Evolutionary conservation across 2,797 vertebrate species (phyloP).

Genomic region (Thaleichthys pacificus): DNA sequence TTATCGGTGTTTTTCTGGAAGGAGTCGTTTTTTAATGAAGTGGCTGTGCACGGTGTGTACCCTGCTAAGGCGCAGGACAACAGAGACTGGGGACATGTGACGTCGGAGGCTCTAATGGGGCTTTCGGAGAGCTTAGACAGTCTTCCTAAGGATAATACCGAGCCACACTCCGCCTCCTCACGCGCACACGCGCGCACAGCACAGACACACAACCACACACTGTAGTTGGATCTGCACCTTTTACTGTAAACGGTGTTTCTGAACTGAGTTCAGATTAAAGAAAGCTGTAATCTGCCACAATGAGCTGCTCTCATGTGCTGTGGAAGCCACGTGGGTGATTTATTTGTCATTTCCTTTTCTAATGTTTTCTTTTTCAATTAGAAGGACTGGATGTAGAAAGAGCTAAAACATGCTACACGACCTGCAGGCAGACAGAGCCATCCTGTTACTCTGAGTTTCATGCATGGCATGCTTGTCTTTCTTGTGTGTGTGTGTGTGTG

Average conservation of each 20-base stretch:
- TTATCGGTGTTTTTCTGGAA: conserved; percentile 58
- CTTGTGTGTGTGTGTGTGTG: no score
- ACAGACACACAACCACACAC: conserved; percentile 35
- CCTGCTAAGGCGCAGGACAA: conserved; percentile 62
- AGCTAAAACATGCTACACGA: conserved; percentile 57
- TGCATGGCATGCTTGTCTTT: conserved; percentile 27
- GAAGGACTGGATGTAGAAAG: conserved; percentile 37
- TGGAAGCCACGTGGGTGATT: background rate
- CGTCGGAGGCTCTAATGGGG: conserved; percentile 63
- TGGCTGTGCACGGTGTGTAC: conserved; percentile 59
- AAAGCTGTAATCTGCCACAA: background rate
- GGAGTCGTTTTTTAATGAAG: conserved; percentile 71
- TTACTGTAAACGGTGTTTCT: no score
- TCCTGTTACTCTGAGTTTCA: conserved; percentile 50
- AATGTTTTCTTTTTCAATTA: conserved; percentile 26
- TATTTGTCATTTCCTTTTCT: background rate
- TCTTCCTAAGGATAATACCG: conserved; percentile 67
- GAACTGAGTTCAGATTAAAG: background rate
- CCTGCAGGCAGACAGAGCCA: conserved; percentile 38
- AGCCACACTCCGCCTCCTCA: conserved; percentile 42
- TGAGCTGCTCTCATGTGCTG: background rate
- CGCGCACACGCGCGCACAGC: conserved; percentile 42
- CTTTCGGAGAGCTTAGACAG: conserved; percentile 64
- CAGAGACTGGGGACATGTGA: conserved; percentile 60
- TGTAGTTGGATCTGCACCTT: conserved; percentile 46